Base-by-base conservation (phyloP, 2,113 vertebrate genomes). In the Pogonocichla stellata region DNA sequence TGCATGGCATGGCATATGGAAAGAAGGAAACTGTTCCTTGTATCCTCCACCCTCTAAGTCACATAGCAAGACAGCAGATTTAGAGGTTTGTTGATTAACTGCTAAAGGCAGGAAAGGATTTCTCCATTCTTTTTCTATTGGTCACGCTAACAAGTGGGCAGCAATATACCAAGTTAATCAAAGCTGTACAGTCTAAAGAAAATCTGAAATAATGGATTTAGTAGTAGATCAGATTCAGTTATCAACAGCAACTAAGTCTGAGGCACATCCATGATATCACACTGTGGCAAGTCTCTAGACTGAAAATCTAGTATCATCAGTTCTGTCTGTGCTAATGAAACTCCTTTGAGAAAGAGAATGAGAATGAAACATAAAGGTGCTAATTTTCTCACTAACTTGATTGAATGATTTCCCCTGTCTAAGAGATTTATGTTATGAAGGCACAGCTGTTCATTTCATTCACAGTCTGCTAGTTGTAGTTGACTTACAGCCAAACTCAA, bases 381-480 rank as follows among this genome's bases (percentile, higher is more conserved):
- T 93, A 87, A 90, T 95, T 97, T 95, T 94, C 77, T 80, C 64
- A 74, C 90, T 92, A 96, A 65, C 60, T 91, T 94, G 86, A 96
- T 80, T 82, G 77, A 96, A 70, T 80, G 45, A 75, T 88, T 96
- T 94, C 53, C 57, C 40, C 50, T 80, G 80, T 78, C 89, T 71
- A 81, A 92, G 93, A 96, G 80, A 93, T 92, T 95, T 93, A 87
- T 77, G 62, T 67, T 94, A 74, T 73, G 60, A 94, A 95, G 73
- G 51, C 80, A 82, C 77, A 95, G 83, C 71, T 95, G 84, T 38
- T 92, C 71, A 88, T 90, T 95, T 93, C 75, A 92, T 90, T 97
- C 86, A 87, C 91, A 84, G 86, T 88, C 90, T 88, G 90, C 43
- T 84, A 66, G 29, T 69, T 1, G 1, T 87, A 80, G 60, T 13